These are phyloP conservation scores for Drosophila aff. DNA, from an alignment of 1,140 invertebrate species.

Conservation along the genomic window DNA sequence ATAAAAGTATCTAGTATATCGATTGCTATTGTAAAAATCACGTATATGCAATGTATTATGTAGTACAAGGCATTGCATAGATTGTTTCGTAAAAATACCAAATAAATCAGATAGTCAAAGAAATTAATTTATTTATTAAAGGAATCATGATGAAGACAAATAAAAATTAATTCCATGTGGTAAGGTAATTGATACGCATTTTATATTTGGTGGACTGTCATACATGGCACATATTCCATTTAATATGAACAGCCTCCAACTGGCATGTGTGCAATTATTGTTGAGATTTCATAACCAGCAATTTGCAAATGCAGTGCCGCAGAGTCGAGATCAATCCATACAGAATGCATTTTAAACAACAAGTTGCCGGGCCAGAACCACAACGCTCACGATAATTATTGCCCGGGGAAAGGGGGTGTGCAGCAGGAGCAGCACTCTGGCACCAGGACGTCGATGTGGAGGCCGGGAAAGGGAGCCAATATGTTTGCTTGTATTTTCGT, in stretches of 20 bases:
- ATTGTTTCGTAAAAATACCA: no score
- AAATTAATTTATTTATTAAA: no score
- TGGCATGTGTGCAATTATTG: background rate
- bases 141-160: background rate
- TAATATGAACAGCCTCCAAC: background rate
- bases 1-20: no score
- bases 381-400: constrained; percentile 26
- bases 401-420: constrained; percentile 4
- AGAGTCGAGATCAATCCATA: constrained; percentile 15
- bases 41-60: no score
- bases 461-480: constrained; percentile 38
- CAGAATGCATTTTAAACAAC: constrained; percentile 74
- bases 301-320: constrained; percentile 16
- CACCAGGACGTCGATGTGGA: background rate
- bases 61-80: no score
- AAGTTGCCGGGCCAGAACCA: constrained; percentile 30
- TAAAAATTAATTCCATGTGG: background rate
- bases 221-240: background rate
- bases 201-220: background rate
- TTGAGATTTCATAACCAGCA: constrained; percentile 11
- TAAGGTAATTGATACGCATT: background rate
- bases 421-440: background rate
- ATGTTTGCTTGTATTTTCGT: constrained; percentile 74
- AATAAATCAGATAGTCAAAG: no score
- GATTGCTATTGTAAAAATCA: no score